Base-by-base conservation (phyloP, 2,797 vertebrate species). In the Phataginus tetradactyla region DNA sequence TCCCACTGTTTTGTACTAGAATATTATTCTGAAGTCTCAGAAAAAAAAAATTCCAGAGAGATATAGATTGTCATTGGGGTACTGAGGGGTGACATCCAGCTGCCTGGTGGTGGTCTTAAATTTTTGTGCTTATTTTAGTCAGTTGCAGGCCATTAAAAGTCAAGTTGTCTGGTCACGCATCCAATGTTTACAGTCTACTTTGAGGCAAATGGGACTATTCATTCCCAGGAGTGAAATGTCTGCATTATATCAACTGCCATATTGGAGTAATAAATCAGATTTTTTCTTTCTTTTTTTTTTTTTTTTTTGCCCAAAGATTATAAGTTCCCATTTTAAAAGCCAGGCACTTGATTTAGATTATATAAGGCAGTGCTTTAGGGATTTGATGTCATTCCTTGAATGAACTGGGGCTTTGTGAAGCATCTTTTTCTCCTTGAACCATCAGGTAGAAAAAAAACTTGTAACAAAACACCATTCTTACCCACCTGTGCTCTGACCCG, bases 211-310 rank as follows among this genome's bases (percentile, higher is more conserved):
- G 84, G 59, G 61, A 37, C 91, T 91, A 51, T 77, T 92, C 92
- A 66, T 88, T 83, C 94, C 68, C 88, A 61, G 39, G 51, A 95
- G 34, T 71, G 61, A 94, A 92, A 90, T 81, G 75, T 63, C 95
- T 86, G 23, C 18, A 18, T 96, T 90, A n/a, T 42, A 57, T 39
- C 64, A 45, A 63, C 87, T 90, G 45, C 34, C 86, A 89, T 78
- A 96, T 83, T 61, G 13, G 55, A 94, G 68, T 21, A 64, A 98
- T 97, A 97, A 93, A 96, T 98, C 85, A 95, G 29, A 71, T 51
- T 94, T 89, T 86, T 51, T 39, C 63, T 23, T 14, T 34, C 71
- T 66, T 80, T 21, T 86, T 14, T 32, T 81, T 80, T 66, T 80
- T 21, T 86, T 14, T 32, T 81, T 80, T 66, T 34, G 5, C 80